Base-by-base conservation (phyloP, 2,113 vertebrate genomes). In the Sylvilagus bachmani region DNA sequence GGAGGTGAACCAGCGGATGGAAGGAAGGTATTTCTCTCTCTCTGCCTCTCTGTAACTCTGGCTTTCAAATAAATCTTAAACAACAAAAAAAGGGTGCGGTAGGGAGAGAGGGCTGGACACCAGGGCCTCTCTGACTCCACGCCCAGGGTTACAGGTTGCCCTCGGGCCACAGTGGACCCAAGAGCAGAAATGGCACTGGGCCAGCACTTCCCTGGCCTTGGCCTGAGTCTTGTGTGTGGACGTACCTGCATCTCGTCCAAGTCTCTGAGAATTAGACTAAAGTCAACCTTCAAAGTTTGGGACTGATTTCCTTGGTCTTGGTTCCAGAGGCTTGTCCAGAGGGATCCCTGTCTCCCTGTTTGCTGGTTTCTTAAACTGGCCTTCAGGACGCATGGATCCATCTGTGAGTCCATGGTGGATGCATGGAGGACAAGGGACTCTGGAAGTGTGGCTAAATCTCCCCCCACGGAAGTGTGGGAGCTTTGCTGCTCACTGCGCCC, bases 401-500 rank as follows among this genome's bases (percentile, higher is more conserved):
- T 49, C 58, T 5, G 62, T n/a, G 87, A 88, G 27, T 10, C 36
- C 25, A 10, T 3, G 29, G 24, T 21, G 44, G 55, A 31, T 25
- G 49, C 38, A 13, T 1, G 13, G 22, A 77, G 55, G 6, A 36
- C 10, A 17, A 69, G 19, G 1, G 4, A 29, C 33, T 19, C 8
- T 10, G 71, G 36, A 31, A 51, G 33, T 3, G 31, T n/a, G n/a
- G 58, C 33, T 81, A 6, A 55, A 69, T 29, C 25, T 91, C 86
- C 16, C 16, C 31, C 31, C 7, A 6, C 4, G 4, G 29, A 83
- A 51, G 74, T 8, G 21, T 0, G 3, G 1, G 10, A 5, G 10
- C 36, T 58, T 58, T 67, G 36, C 25, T 10, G 58, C 2, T 0
- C 3, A 14, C 55, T 0, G 0, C 2, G 9, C 2, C 22, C 51